Base-by-base conservation (phyloP, 2,113 vertebrate genomes). In the Neolamprologus brichardi region DNA sequence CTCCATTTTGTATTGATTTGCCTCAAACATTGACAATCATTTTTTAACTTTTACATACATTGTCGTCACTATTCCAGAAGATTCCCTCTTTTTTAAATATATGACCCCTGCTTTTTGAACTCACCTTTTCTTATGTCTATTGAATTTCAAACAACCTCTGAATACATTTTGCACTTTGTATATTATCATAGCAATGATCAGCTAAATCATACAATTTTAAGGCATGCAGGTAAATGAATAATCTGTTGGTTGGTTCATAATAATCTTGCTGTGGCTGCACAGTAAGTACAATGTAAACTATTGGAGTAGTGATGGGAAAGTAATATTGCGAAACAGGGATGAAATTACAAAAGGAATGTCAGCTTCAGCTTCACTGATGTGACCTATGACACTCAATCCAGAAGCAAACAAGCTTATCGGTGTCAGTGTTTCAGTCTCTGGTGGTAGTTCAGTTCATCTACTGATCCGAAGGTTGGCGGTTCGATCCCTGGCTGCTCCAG, bases 391-490 rank as follows among this genome's bases (percentile, higher is more conserved):
- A 70, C 37, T 0, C 37, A 70, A 41, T 15, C n/a, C 34, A 70
- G 2, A 41, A 41, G n/a, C 34, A 41, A 41, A 70, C 64, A 6
- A 41, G 37, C n/a, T 72, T 70, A 44, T 72, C 8, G 0, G 64
- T 44, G 13, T 70, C 37, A 70, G 37, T 25, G 37, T 72, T 70
- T 23, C 67, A 44, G 34, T 14, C 64, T 72, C 20, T 17, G 14
- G 8, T 28, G 10, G 32, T 18, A 32, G 15, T 5, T n/a, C 10
- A 64, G 60, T 0, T 64, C 32, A 37, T 64, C 32, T 64, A 64
- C 30, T n/a, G 60, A 34, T n/a, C 58, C 0, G 58, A n/a, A 0
- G 17, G 30, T 64, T 64, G 10, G 0, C 0, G 5, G 17, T 34
- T 34, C 0, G 5, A 62, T 62, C 58, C 17, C 30, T 34, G 58